Percentiles rank a stretch among this genome's conserved stretches.
phyloP scores from a whole-genome alignment of 1,140 invertebrate genomes.

The Eufriesea mexicana region DNA sequence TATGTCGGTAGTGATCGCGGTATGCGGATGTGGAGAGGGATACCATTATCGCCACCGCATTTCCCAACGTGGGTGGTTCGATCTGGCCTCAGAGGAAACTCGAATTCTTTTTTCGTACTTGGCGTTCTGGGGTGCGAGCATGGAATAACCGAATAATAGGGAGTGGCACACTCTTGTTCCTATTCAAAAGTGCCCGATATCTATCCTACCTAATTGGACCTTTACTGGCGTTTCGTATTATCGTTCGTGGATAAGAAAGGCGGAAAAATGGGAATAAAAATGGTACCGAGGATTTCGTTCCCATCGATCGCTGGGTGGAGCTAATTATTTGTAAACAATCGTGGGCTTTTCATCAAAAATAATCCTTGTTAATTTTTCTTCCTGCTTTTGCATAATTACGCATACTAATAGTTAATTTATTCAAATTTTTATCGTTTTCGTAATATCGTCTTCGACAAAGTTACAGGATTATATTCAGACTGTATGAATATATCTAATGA shows the following conservation, averaged over 20 bases:
- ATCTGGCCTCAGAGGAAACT: neutral
- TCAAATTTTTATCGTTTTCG: no score
- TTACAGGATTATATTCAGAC: no score
- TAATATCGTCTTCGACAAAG: no score
- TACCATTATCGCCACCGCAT: slow-evolving; percentile 57
- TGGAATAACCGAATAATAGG: slow-evolving; percentile 28
- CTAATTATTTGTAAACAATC: neutral
- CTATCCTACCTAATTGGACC: neutral
- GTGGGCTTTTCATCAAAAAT: no score
- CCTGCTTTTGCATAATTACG: no score
- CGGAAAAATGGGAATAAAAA: neutral
- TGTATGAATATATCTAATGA: no score
- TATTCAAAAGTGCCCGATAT: neutral
- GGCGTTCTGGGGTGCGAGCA: neutral
- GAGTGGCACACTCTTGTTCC: neutral
- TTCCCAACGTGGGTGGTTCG: slow-evolving; percentile 22
- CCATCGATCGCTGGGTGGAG: neutral
- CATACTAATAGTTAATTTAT: no score
- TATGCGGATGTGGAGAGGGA: neutral
- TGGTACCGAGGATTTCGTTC: neutral
- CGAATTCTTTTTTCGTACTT: slow-evolving; percentile 6
- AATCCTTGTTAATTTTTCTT: neutral
- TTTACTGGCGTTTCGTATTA: neutral
- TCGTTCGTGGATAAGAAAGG: neutral
- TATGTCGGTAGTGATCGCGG: slow-evolving; percentile 12